phyloP scores from a whole-genome alignment of 2,797 vertebrate species.

The Salarias fasciatus region DNA sequence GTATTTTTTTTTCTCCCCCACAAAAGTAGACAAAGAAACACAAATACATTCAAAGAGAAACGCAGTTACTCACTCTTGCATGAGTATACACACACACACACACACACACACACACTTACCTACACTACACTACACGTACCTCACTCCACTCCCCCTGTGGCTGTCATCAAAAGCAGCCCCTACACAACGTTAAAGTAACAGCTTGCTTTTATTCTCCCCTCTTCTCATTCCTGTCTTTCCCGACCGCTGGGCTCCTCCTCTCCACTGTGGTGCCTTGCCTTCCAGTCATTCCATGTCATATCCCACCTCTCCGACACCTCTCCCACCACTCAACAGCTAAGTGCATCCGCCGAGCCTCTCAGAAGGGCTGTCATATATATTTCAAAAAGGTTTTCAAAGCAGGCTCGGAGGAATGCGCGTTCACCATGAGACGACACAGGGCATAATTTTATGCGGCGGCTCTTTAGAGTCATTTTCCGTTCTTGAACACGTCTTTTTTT shows the following conservation, averaged over 20 bases:
- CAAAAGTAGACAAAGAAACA: slow-evolving; percentile 37
- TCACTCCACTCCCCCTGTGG: slow-evolving; percentile 29
- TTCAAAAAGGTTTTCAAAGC: slow-evolving; percentile 63
- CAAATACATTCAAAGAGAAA: slow-evolving; percentile 40
- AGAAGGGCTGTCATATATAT: slow-evolving; percentile 70
- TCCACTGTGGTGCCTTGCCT: slow-evolving; percentile 35
- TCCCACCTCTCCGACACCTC: slow-evolving; percentile 54
- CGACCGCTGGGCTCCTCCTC: slow-evolving; percentile 23
- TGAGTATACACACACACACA: slow-evolving; percentile 16
- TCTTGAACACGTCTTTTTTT: slow-evolving; percentile 33
- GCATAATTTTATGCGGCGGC: slow-evolving; percentile 4
- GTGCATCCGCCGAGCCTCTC: slow-evolving; percentile 66
- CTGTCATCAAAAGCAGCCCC: slow-evolving; percentile 58
- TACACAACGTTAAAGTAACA: slow-evolving; percentile 53
- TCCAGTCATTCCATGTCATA: slow-evolving; percentile 45
- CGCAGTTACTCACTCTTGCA: slow-evolving; percentile 35
- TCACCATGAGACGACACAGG: slow-evolving; percentile 28
- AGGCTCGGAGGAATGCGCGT: slow-evolving; percentile 52
- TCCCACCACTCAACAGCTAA: slow-evolving; percentile 45
- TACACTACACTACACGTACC: slow-evolving; percentile 10
- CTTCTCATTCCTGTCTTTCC: slow-evolving; percentile 25
- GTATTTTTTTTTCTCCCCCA: slow-evolving; percentile 27
- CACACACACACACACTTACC: slow-evolving; percentile 13
- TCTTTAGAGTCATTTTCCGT: slow-evolving; percentile 37
- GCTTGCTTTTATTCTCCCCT: slow-evolving; percentile 52